These are phyloP conservation scores for Coracopsis vasa DNA, from an alignment of 2,113 vertebrate genomes.

Conservation along the genomic window DNA sequence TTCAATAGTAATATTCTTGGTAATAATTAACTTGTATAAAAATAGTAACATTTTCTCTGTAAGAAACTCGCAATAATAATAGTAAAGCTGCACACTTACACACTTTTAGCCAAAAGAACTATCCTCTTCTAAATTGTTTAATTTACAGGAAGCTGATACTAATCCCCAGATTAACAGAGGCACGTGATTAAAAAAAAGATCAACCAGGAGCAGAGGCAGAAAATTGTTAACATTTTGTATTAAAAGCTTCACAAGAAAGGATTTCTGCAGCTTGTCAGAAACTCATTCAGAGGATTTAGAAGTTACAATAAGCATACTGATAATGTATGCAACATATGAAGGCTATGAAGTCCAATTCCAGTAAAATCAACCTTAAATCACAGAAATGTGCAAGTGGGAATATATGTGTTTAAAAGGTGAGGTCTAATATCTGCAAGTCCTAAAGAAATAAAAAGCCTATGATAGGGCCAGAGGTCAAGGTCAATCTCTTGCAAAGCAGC, in stretches of 20 bases:
- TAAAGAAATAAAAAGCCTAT: not conserved
- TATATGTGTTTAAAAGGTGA: not conserved
- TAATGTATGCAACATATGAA: not conserved
- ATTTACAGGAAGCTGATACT: not conserved
- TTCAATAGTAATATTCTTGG: not conserved
- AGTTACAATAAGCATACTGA: slow-evolving; percentile 1
- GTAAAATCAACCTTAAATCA: not conserved
- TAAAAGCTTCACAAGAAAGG: not conserved
- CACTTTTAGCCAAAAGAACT: not conserved
- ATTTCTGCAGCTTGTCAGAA: slow-evolving; percentile 8
- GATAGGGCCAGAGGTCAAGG: not conserved
- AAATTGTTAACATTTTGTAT: not conserved
- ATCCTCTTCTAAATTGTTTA: not conserved
- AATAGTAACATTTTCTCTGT: not conserved
- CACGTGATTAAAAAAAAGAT: not conserved
- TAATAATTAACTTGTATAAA: not conserved
- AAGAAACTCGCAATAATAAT: not conserved
- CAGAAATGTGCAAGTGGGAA: not conserved
- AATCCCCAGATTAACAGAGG: not conserved
- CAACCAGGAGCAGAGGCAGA: not conserved
- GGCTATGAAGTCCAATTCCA: not conserved
- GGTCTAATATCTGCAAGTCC: not conserved
- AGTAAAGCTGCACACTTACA: not conserved
- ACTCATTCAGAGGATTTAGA: slow-evolving; percentile 4
- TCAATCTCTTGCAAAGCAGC: not conserved